Conservation (phyloP, 2,113 vertebrate genomes). For the Alectura lathami region DNA sequence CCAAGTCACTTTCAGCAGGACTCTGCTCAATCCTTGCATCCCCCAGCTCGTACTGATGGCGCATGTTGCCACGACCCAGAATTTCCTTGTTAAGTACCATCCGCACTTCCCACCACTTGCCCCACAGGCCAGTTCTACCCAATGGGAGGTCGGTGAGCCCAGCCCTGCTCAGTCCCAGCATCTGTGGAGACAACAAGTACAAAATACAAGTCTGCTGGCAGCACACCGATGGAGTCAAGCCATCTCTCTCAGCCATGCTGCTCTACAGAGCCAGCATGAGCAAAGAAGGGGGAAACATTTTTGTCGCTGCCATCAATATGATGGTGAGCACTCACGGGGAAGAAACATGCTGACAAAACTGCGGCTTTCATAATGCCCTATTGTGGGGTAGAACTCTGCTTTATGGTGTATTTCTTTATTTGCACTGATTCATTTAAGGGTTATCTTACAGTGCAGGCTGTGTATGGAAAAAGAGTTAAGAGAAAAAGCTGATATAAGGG, state of each 20-base stretch:
- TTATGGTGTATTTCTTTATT: background rate
- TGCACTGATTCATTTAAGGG: background rate
- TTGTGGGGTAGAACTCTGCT: background rate
- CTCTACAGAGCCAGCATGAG: background rate
- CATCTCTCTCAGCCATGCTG: background rate
- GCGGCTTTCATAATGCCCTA: background rate
- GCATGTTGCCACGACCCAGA: no score
- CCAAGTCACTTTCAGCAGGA: no score
- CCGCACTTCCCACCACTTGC: background rate
- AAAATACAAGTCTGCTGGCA: fast-evolving
- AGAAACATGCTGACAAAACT: background rate
- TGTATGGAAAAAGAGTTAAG: background rate
- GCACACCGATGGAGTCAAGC: background rate
- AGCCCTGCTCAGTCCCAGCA: background rate
- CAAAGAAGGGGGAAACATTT: background rate
- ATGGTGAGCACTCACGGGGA: background rate
- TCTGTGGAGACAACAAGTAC: background rate
- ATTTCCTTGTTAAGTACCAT: background rate
- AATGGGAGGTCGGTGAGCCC: fast-evolving
- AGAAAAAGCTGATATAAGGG: background rate
- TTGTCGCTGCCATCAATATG: background rate
- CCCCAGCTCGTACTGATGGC: no score
- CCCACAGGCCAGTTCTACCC: background rate
- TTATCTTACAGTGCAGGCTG: background rate
- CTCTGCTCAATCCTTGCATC: no score